These are phyloP conservation scores for Dendrocopos noguchii DNA, from an alignment of 2,113 vertebrate species.

Conservation along the genomic window DNA sequence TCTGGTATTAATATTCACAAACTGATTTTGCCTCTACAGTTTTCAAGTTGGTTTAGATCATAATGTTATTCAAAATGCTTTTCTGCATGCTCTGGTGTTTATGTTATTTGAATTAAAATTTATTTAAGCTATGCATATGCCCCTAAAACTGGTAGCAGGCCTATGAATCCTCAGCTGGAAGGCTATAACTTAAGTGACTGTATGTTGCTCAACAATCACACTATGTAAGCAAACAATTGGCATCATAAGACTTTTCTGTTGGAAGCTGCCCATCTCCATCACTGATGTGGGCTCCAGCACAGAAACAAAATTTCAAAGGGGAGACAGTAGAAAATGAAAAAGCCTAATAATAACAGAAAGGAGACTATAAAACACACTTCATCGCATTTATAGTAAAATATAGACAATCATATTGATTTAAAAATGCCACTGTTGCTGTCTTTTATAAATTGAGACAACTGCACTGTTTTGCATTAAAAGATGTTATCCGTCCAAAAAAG, in stretches of 20 bases:
- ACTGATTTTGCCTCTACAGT: neutral
- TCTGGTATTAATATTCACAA: neutral
- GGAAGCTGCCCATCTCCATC: constrained; percentile 72
- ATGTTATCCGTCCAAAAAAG: constrained; percentile 73
- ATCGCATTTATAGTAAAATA: constrained; percentile 64
- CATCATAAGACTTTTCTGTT: constrained; percentile 53
- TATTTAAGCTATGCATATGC: neutral
- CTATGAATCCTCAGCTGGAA: neutral
- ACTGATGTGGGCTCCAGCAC: constrained; percentile 54
- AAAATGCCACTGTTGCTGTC: constrained; percentile 45
- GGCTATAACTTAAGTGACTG: neutral
- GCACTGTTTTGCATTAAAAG: constrained; percentile 73
- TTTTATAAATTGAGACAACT: constrained; percentile 78
- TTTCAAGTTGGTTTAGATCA: neutral
- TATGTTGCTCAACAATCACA: neutral
- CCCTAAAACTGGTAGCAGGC: neutral
- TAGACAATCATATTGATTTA: constrained; percentile 67
- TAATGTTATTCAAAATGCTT: neutral
- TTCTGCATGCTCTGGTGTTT: neutral
- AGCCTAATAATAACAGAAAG: neutral
- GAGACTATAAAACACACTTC: constrained; percentile 14
- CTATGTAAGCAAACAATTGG: constrained; percentile 8
- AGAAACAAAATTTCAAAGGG: constrained; percentile 31
- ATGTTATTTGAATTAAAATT: neutral
- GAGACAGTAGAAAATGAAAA: constrained; percentile 22